These are phyloP conservation scores for Champsocephalus esox DNA, from an alignment of 2,797 vertebrate genomes.

Conservation along the genomic window DNA sequence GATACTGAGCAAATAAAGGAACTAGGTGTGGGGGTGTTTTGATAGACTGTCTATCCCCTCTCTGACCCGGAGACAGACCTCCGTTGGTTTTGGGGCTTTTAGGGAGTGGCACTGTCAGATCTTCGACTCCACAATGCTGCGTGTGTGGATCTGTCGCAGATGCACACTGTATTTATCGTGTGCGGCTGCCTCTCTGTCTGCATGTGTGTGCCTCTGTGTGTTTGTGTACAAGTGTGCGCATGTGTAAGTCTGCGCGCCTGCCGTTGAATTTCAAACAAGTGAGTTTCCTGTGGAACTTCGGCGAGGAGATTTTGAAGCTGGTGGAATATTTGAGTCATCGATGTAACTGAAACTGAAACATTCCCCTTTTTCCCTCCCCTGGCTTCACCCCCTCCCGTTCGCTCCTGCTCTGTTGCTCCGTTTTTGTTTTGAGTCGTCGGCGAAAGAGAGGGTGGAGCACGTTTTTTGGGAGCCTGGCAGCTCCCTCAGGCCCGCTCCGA, in stretches of 20 bases:
- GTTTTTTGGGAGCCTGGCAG: constrained; percentile 76
- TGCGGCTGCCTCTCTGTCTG: constrained; percentile 25
- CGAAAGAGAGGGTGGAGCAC: constrained; percentile 79
- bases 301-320: constrained; percentile 71
- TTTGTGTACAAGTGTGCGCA: constrained; percentile 40
- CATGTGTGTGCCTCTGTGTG: constrained; percentile 18
- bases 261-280: constrained; percentile 72
- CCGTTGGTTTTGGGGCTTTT: constrained; percentile 59
- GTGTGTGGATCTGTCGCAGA: constrained; percentile 9
- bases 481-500: constrained; percentile 82
- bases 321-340: constrained; percentile 86
- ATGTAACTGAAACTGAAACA: constrained; percentile 83
- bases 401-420: constrained; percentile 62
- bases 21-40: constrained; percentile 83
- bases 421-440: constrained; percentile 80
- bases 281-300: constrained; percentile 78
- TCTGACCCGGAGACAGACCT: constrained; percentile 68
- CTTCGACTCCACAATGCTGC: constrained; percentile 18
- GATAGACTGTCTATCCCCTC: constrained; percentile 79
- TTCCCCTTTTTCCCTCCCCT: constrained; percentile 32
- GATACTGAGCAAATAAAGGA: constrained; percentile 88
- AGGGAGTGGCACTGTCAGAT: constrained; percentile 43
- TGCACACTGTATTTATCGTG: constrained; percentile 37
- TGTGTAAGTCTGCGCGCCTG: constrained; percentile 43
- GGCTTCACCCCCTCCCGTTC: constrained; percentile 25